Percentiles rank a stretch among this genome's conserved stretches.
Conservation (phyloP, 1,140 invertebrate genomes). For the Apis mellifera region DNA sequence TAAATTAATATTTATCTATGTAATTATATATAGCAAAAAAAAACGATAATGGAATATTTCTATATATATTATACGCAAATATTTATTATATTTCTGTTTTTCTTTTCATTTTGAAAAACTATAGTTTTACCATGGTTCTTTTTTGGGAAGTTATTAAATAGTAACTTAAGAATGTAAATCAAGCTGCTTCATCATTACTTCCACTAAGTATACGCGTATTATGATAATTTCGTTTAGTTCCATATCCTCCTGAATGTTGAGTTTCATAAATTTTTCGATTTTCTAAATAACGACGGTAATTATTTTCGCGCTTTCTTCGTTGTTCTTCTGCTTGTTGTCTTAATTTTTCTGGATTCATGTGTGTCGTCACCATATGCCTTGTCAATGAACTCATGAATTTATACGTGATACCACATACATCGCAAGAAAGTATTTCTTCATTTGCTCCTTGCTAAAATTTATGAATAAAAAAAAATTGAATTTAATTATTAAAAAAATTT, state of each 20-base stretch:
- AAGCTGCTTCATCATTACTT: slow-evolving; percentile 56
- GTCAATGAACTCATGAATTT: slow-evolving; percentile 81
- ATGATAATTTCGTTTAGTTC: slow-evolving; percentile 68
- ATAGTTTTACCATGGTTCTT: slow-evolving; percentile 20
- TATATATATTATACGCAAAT: slow-evolving; percentile 11
- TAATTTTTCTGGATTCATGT: slow-evolving; percentile 79
- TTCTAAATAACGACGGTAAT: slow-evolving; percentile 78
- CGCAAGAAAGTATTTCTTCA: slow-evolving; percentile 78
- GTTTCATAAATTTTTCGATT: slow-evolving; percentile 80
- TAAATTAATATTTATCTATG: slow-evolving; percentile 57
- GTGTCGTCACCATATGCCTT: slow-evolving; percentile 80
- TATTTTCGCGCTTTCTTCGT: slow-evolving; percentile 78
- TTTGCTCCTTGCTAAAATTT: slow-evolving; percentile 73
- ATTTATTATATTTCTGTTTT: slow-evolving; percentile 22
- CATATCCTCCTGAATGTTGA: slow-evolving; percentile 66
- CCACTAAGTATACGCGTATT: slow-evolving; percentile 35
- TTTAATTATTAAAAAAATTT: not conserved
- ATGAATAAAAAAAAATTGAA: slow-evolving; percentile 41
- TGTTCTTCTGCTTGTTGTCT: slow-evolving; percentile 80
- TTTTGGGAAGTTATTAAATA: not conserved
- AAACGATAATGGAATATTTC: slow-evolving; percentile 47
- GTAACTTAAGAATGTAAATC: slow-evolving; percentile 42
- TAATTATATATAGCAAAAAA: slow-evolving; percentile 42
- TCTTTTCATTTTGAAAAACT: slow-evolving; percentile 10
- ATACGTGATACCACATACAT: slow-evolving; percentile 80